Percentiles rank a stretch among this genome's conserved stretches.
Evolutionary conservation across 2,888 invertebrate species (phyloP).

Genomic region (Habroteleia sp.): DNA sequence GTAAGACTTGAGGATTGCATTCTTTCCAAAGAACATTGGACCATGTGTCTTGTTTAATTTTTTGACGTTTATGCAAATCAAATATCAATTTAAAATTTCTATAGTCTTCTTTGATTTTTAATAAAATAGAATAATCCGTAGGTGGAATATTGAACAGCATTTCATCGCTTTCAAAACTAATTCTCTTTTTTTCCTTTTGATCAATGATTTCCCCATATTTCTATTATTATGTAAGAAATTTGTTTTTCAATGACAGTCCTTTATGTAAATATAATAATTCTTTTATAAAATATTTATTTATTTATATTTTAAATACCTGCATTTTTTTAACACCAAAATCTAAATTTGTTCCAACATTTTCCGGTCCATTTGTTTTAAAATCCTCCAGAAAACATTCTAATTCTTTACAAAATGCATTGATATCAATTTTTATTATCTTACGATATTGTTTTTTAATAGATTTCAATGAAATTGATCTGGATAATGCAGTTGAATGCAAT

Average conservation of each 20-base stretch:
- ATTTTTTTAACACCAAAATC: slow-evolving; percentile 87
- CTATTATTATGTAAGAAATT: slow-evolving; percentile 72
- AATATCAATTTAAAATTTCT: slow-evolving; percentile 87
- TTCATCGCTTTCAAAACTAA: slow-evolving; percentile 87
- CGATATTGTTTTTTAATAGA: slow-evolving; percentile 94
- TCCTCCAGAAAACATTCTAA: slow-evolving; percentile 86
- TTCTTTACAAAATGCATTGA: slow-evolving; percentile 84
- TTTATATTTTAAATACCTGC: slow-evolving; percentile 82
- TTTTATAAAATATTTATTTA: not conserved
- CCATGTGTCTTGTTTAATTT: slow-evolving; percentile 90
- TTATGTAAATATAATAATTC: not conserved
- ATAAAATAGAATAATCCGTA: slow-evolving; percentile 90
- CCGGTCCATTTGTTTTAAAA: slow-evolving; percentile 90
- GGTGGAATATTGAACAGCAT: slow-evolving; percentile 93
- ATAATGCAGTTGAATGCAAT: slow-evolving; percentile 86
- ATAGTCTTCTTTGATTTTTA: slow-evolving; percentile 85
- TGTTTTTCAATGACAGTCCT: not conserved
- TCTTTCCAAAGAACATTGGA: slow-evolving; percentile 93
- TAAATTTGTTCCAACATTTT: slow-evolving; percentile 89
- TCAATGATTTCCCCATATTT: slow-evolving; percentile 86
- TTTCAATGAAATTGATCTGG: slow-evolving; percentile 86
- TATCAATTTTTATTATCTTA: slow-evolving; percentile 89
- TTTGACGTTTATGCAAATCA: slow-evolving; percentile 89
- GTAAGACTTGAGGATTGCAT: slow-evolving; percentile 90
- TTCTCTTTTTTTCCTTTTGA: slow-evolving; percentile 85